A percentile compares a stretch with the other conserved stretches of the same genome.
These are phyloP conservation scores for Gobiocypris rarus DNA, from an alignment of 2,113 vertebrate species.

Conservation along the genomic window DNA sequence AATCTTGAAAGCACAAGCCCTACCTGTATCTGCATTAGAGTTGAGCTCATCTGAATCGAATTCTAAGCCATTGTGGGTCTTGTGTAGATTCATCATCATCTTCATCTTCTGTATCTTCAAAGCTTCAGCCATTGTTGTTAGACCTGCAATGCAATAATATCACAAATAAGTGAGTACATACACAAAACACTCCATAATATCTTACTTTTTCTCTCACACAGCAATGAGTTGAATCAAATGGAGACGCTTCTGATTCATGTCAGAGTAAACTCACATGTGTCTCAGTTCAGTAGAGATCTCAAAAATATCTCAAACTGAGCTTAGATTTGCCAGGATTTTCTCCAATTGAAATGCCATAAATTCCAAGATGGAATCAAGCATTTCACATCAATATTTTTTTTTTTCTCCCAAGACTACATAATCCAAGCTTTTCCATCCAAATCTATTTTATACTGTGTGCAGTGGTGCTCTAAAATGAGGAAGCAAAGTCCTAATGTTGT, in stretches of 20 bases:
- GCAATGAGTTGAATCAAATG: not conserved
- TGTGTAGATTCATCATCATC: conserved; percentile 82
- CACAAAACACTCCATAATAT: not conserved
- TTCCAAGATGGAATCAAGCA: too few relatives aligned
- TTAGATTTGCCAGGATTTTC: not conserved
- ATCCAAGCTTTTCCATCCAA: not conserved
- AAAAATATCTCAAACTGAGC: not conserved
- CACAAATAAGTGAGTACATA: not conserved
- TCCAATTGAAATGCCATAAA: not conserved
- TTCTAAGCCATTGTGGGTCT: conserved; percentile 79
- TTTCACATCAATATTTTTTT: too few relatives aligned
- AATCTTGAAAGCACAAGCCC: not conserved
- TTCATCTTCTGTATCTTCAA: conserved; percentile 87
- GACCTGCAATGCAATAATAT: conserved; percentile 64
- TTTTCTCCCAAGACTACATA: too few relatives aligned
- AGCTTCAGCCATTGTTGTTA: conserved; percentile 84
- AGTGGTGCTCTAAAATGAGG: too few relatives aligned
- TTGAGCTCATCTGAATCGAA: conserved; percentile 82
- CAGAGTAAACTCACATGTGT: not conserved
- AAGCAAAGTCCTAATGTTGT: too few relatives aligned
- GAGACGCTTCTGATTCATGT: not conserved
- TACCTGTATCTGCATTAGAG: conserved; percentile 76
- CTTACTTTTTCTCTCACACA: not conserved
- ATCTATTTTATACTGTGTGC: not conserved
- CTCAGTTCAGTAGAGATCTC: not conserved